A percentile compares a stretch with the other conserved stretches of the same genome.
Evolutionary conservation across 2,113 vertebrate genomes (phyloP).

Genomic region (Ptyas mucosa): DNA sequence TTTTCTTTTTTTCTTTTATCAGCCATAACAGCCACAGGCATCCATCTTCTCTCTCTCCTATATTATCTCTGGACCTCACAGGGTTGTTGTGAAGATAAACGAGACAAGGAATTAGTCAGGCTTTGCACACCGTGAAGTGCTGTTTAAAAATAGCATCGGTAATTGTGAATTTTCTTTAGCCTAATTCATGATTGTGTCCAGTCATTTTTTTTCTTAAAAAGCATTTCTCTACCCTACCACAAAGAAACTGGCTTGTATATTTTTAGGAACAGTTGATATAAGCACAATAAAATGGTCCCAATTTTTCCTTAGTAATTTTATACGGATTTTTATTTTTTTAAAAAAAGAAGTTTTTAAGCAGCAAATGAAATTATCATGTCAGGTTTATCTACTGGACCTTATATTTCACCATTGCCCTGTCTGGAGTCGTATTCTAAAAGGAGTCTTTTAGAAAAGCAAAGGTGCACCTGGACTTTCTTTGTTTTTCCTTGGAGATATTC

Average conservation of each 20-base stretch:
- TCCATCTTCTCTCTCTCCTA: not conserved
- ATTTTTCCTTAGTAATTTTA: not conserved
- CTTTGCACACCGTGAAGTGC: not conserved
- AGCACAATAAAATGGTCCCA: not conserved
- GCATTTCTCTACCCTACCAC: not conserved
- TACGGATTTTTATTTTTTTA: not conserved
- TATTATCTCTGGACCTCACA: not conserved
- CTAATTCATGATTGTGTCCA: not conserved
- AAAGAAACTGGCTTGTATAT: not conserved
- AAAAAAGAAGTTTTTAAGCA: not conserved
- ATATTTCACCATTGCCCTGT: slow-evolving; percentile 16
- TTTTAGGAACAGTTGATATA: not conserved
- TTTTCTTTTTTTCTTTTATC: not conserved
- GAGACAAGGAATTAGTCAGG: not conserved
- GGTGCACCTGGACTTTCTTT: no score
- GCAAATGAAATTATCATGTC: not conserved
- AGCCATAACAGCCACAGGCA: not conserved
- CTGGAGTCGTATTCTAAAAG: not conserved
- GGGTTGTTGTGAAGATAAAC: not conserved
- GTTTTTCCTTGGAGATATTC: no score
- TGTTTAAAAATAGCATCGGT: not conserved
- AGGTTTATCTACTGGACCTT: not conserved
- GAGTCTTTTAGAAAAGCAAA: not conserved
- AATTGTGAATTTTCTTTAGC: not conserved
- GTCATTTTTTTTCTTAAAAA: not conserved